phyloP scores from a whole-genome alignment of 2,797 vertebrate genomes.

The Phoxinus dragarum region DNA sequence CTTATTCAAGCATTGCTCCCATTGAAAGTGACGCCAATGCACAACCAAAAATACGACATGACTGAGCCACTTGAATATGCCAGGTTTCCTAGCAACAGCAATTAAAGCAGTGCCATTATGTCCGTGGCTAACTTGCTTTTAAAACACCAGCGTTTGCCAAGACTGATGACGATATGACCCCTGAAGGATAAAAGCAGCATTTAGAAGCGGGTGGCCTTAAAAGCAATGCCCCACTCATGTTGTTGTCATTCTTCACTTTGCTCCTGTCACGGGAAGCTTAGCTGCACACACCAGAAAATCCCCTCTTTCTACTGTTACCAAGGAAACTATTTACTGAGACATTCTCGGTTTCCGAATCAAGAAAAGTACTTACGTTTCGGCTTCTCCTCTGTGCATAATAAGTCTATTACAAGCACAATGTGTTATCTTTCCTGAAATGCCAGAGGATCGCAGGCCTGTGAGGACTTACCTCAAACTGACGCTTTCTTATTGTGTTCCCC shows the following conservation, averaged over 20 bases:
- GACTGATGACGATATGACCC: constrained; percentile 7
- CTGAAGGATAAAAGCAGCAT: constrained; percentile 3
- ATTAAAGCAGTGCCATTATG: constrained; percentile 38
- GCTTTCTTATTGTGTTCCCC: background rate
- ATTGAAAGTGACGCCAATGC: constrained; percentile 39
- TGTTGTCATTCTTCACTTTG: constrained; percentile 54
- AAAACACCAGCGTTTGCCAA: constrained; percentile 19
- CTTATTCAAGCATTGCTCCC: constrained; percentile 28
- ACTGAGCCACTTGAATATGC: constrained; percentile 48
- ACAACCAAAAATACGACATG: constrained; percentile 52
- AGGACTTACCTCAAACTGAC: background rate
- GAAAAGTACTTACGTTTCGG: constrained; percentile 32
- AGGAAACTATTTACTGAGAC: constrained; percentile 68
- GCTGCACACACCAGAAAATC: constrained; percentile 65
- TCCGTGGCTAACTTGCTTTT: constrained; percentile 37
- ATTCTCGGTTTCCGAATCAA: constrained; percentile 37
- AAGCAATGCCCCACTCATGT: constrained; percentile 23
- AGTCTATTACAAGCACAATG: constrained; percentile 32
- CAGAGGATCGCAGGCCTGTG: constrained; percentile 2
- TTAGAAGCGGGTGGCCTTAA: constrained; percentile 21
- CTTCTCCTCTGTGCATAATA: constrained; percentile 31
- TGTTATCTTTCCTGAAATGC: constrained; percentile 15
- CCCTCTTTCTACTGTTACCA: constrained; percentile 66
- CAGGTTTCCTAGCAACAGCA: constrained; percentile 62
- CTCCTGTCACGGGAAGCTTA: constrained; percentile 57